Percentiles rank a stretch among this genome's conserved stretches.
Evolutionary conservation across 2,888 invertebrate genomes (phyloP).

Genomic region (Parnassius smintheus): DNA sequence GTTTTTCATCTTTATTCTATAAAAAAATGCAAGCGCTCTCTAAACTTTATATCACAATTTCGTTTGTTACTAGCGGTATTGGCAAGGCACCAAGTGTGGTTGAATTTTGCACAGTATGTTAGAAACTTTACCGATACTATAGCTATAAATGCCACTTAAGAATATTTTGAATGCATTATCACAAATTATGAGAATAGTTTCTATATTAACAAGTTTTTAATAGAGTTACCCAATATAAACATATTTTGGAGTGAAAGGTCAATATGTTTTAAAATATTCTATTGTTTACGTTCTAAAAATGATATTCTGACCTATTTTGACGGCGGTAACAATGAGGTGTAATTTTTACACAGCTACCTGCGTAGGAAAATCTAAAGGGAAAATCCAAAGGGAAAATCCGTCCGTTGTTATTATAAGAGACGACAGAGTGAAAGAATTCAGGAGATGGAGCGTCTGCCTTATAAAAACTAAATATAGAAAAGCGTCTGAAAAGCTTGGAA

Average conservation of each 20-base stretch:
- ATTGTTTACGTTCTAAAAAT: background rate
- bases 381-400: too few species aligned
- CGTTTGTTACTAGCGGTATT: constrained; percentile 18
- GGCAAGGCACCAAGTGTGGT: constrained; percentile 21
- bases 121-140: constrained; percentile 17
- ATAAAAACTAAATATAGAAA: too few species aligned
- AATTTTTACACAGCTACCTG: too few species aligned
- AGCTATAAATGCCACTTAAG: constrained; percentile 20
- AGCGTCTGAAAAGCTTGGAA: too few species aligned
- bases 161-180: constrained; percentile 18
- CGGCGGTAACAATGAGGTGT: too few species aligned
- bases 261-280: background rate
- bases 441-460: too few species aligned
- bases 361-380: too few species aligned
- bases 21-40: constrained; percentile 5
- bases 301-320: background rate
- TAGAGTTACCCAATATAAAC: background rate
- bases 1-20: too few species aligned
- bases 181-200: constrained; percentile 14
- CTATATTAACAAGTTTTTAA: constrained; percentile 1
- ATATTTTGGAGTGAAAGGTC: background rate
- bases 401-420: too few species aligned
- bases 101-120: constrained; percentile 10
- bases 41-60: constrained; percentile 16
- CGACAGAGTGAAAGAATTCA: too few species aligned